These are phyloP conservation scores for Agonum fuliginosum DNA, from an alignment of 2,888 invertebrate genomes.

Conservation along the genomic window DNA sequence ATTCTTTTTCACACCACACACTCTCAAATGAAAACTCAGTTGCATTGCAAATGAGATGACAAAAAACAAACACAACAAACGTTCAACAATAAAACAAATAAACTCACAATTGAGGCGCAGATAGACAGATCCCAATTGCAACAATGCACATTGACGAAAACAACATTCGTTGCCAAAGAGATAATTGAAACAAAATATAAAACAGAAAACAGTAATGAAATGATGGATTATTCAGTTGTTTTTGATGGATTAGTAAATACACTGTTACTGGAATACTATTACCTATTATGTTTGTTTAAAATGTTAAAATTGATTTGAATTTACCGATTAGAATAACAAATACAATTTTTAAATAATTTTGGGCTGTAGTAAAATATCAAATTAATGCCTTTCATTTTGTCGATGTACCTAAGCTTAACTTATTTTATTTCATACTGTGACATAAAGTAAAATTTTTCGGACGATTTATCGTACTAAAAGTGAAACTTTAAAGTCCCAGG, in stretches of 20 bases:
- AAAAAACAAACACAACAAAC: not conserved
- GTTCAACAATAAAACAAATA: not conserved
- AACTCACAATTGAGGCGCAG: not conserved
- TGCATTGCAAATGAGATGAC: not conserved
- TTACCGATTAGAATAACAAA: no score
- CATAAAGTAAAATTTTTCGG: no score
- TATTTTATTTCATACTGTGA: no score
- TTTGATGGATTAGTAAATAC: conserved; percentile 24
- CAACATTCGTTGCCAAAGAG: conserved; percentile 10
- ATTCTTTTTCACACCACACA: not conserved
- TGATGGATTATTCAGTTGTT: not conserved
- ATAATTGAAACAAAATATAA: conserved; percentile 37
- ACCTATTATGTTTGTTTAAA: conserved; percentile 6
- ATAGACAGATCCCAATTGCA: not conserved
- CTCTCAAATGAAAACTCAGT: not conserved
- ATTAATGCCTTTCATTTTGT: no score
- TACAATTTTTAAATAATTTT: no score
- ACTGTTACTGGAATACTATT: conserved; percentile 10
- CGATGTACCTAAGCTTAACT: no score
- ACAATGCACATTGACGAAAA: no score
- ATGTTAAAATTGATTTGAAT: conserved; percentile 4
- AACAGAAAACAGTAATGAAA: conserved; percentile 18
- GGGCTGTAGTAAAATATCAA: no score
- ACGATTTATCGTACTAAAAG: no score
- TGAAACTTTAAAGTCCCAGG: no score